Evolutionary conservation across 2,888 invertebrate genomes (phyloP), one percentile per base, ranked within the genome.

Genomic region (Nasonia oneida): DNA sequence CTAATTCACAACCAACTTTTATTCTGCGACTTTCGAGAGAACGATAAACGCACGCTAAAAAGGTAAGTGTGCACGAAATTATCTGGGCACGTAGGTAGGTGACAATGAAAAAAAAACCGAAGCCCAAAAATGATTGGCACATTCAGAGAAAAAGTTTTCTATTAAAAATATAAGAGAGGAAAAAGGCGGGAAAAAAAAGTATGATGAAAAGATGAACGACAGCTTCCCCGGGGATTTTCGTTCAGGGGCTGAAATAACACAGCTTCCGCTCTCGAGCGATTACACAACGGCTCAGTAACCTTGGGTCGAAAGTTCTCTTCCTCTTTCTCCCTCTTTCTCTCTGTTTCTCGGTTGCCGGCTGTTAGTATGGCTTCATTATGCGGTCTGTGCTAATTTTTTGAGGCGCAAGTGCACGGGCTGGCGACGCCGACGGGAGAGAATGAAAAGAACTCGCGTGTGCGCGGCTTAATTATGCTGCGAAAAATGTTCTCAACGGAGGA

Each of bases 401-500:
- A 75, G 47, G 75, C 75, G 29, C 53, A 50, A 75, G 33, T 50
- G 75, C 50, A 50, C 75, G 75, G 53, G 75, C 12, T 29, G 75
- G 50, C 75, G 75, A 23, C 75, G 75, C 50, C 23, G 73, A 1
- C 23, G 57, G 23, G 8, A 47, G 75, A 75, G 75, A 75, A 75
- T 75, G 75, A 75, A 75, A 75, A 75, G 75, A 75, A 50, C 75
- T 75, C 50, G 75, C 75, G 50, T 50, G 50, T 53, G 15, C 75
- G 29, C 75, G 33, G 75, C 75, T 75, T 75, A 75, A 75, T 75
- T 75, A 75, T 75, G 75, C 75, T 47, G 75, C 75, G 75, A 75
- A 75, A 75, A 75, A 75, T 75, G 50, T 50, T 75, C 75, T 75
- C 75, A 75, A 53, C 53, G 75, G 75, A 75, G 75, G 75, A 53